phyloP scores from a whole-genome alignment of 2,113 vertebrate genomes.

The Brachyistius frenatus region DNA sequence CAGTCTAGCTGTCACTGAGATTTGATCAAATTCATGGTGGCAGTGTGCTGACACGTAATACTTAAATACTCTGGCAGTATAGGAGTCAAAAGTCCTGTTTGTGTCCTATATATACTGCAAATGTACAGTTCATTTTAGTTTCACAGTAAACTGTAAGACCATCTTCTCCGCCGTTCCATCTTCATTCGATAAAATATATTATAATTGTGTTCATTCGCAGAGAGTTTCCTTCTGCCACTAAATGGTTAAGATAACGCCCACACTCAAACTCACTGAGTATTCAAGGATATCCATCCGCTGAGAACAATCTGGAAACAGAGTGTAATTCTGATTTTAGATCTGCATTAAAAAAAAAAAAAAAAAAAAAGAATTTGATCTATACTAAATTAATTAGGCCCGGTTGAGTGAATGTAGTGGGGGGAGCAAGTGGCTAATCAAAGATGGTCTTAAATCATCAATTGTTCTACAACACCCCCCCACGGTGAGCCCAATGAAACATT shows the following conservation, averaged over 20 bases:
- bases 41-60: slow-evolving; percentile 27
- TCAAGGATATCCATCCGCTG: slow-evolving; percentile 31
- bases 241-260: slow-evolving; percentile 55
- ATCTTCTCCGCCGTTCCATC: slow-evolving; percentile 10
- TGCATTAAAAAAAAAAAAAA: slow-evolving; percentile 52
- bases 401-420: slow-evolving; percentile 46
- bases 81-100: slow-evolving; percentile 16
- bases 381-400: slow-evolving; percentile 68
- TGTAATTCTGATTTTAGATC: slow-evolving; percentile 62
- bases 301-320: slow-evolving; percentile 35
- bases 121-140: neutral
- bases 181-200: slow-evolving; percentile 38
- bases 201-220: slow-evolving; percentile 41
- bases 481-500: slow-evolving; percentile 55
- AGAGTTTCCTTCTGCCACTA: slow-evolving; percentile 43
- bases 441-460: slow-evolving; percentile 68
- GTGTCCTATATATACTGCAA: neutral
- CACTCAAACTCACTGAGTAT: slow-evolving; percentile 42
- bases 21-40: slow-evolving; percentile 42
- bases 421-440: slow-evolving; percentile 68
- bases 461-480: slow-evolving; percentile 52
- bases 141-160: slow-evolving; percentile 7
- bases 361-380: slow-evolving; percentile 61
- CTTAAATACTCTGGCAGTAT: slow-evolving; percentile 22
- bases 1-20: slow-evolving; percentile 43